These are phyloP conservation scores for Periplaneta americana DNA, from an alignment of 1,140 invertebrate species.

Conservation along the genomic window DNA sequence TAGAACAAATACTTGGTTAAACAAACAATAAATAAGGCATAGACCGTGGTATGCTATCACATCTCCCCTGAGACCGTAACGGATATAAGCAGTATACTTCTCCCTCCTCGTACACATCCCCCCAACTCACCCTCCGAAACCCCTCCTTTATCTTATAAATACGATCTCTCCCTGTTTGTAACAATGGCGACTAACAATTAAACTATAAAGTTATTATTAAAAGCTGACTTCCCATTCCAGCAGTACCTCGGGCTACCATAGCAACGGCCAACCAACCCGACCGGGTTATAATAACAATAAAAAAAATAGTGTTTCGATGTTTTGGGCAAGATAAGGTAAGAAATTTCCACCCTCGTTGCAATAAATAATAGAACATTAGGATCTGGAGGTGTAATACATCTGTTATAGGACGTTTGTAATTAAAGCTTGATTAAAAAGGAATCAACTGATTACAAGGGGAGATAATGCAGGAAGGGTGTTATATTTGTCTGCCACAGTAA, in stretches of 20 bases:
- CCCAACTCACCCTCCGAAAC: neutral
- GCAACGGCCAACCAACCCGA: neutral
- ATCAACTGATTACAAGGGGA: slow-evolving; percentile 6
- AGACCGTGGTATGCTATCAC: neutral
- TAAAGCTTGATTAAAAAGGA: slow-evolving; percentile 6
- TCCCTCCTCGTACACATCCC: no score
- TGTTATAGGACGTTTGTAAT: slow-evolving; percentile 1
- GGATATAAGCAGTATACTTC: neutral
- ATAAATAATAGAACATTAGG: slow-evolving; percentile 8
- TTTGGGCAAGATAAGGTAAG: neutral
- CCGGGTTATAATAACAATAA: neutral
- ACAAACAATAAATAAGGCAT: neutral
- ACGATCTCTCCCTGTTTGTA: neutral
- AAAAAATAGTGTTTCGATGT: slow-evolving; percentile 1
- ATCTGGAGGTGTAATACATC: slow-evolving; percentile 5
- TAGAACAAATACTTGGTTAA: no score
- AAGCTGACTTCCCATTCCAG: neutral
- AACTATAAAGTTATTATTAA: slow-evolving; percentile 13
- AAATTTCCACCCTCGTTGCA: neutral
- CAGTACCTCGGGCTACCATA: neutral
- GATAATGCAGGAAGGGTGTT: neutral
- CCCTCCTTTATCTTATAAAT: neutral
- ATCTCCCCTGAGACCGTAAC: neutral
- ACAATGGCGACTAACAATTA: slow-evolving; percentile 8
- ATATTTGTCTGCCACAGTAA: neutral